Evolutionary conservation across 2,113 vertebrate species (phyloP), one percentile per base, ranked within the genome.

Genomic region (Zosterops lateralis): DNA sequence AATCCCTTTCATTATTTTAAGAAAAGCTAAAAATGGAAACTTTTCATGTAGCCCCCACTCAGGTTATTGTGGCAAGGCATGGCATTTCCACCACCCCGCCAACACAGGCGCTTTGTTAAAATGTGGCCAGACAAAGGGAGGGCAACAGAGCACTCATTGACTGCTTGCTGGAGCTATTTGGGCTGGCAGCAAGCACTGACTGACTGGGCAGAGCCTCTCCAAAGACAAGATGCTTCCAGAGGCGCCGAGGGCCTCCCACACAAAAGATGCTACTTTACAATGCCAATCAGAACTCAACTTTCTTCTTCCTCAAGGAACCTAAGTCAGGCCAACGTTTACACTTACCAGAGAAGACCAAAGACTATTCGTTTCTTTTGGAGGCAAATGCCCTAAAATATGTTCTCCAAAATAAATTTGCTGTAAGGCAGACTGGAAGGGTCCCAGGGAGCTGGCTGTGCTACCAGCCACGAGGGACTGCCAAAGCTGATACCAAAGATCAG

Each of bases 21-120:
- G 64, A 77, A 85, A 89, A 92, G 21, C n/a, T 92, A 90, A 93
- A 84, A 54, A 84, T 54, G 62, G 84, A 81, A 95, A 72, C 38
- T 75, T 96, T 82, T 80, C 47, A 61, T 53, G 74, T n/a, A 87
- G 40, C 36, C 66, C 85, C 58, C 74, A 73, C 71, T 87, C 75
- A 87, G 70, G 91, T 68, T 64, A 61, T 31, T 65, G 89, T 17
- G 57, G 66, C 78, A 92, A 89, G 12, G 70, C 89, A 91, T 12
- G 45, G 61, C 77, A 94, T 84, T 93, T 86, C 86, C 70, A 92
- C 54, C 66, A 75, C n/a, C 2, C 77, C 0, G 1, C 61, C 11
- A 92, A 91, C 70, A 89, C n/a, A 84, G 36, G 31, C 8, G 0
- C 73, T 92, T 93, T 92, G 70, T 92, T 77, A 78, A 66, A 86